These are phyloP conservation scores for Vireo griseus DNA, from an alignment of 2,797 vertebrate species.

Conservation along the genomic window DNA sequence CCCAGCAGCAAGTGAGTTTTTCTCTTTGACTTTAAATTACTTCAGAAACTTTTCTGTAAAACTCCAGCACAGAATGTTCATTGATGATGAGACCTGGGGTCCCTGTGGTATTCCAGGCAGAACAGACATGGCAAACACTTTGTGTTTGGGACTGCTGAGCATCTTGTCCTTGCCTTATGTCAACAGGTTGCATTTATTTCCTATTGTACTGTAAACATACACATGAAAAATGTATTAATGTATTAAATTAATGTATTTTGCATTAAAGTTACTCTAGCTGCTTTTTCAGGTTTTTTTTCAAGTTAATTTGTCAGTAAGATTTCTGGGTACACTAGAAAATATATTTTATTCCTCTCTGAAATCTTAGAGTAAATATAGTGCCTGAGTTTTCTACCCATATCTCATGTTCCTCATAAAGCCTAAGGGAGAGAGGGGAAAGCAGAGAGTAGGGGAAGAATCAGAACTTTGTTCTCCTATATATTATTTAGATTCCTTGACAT, in stretches of 20 bases:
- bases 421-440: neutral
- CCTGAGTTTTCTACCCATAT: neutral
- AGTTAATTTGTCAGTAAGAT: neutral
- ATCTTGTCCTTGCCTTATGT: neutral
- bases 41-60: neutral
- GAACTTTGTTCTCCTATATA: neutral
- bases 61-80: neutral
- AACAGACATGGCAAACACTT: neutral
- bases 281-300: too few species aligned
- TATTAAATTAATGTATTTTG: neutral
- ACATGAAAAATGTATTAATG: accelerated
- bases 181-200: neutral
- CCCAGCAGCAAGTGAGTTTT: neutral
- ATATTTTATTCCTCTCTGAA: neutral
- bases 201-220: neutral
- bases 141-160: neutral
- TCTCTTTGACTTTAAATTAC: neutral
- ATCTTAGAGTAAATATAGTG: neutral
- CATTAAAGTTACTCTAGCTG: neutral
- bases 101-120: neutral
- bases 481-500: neutral
- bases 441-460: neutral
- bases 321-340: neutral
- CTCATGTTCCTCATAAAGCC: neutral
- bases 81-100: neutral